Evolutionary conservation across 1,140 invertebrate species (phyloP), one percentile per base, ranked within the genome.

Genomic region (Saccostrea glomerata): DNA sequence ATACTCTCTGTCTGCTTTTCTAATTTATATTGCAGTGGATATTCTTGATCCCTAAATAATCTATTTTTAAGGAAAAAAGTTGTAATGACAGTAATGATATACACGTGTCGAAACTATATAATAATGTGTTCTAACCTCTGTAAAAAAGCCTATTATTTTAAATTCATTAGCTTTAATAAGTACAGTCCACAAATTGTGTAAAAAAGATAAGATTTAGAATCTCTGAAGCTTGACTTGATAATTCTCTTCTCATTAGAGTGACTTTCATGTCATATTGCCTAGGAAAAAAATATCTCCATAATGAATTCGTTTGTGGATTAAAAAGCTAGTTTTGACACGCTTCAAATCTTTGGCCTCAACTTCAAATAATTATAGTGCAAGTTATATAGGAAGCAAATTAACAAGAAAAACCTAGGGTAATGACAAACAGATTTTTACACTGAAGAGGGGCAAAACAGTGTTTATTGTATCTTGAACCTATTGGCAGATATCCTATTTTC

Each of bases 321-420:
- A 77, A 77, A 77, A 77, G 70, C 70, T 30, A 77, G 70, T 77
- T 77, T 77, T 77, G 70, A 77, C 70, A 77, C 70, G 70, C 70
- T 77, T 77, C 70, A 77, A 77, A 77, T 77, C 70, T 77, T 77
- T 77, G 70, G 70, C 25, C 70, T 77, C 70, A 77, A 77, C 70
- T 77, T 77, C 70, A 77, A 77, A 77, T 30, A 77, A 77, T 77
- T 30, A 77, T 77, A 77, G 70, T 77, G 70, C 70, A 77, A 77
- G 70, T 77, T 77, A 77, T 77, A 77, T 77, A 77, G 70, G 70
- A 77, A 77, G 70, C 70, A 77, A 77, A 77, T 77, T 77, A 77
- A 77, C 70, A 77, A 77, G 70, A 77, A 77, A 77, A 77, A 77
- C 70, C 70, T 77, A 30, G 70, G 70, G 15, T 77, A 77, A 77